These are phyloP conservation scores for Aphis craccivora DNA, from an alignment of 1,140 invertebrate genomes.

Conservation along the genomic window DNA sequence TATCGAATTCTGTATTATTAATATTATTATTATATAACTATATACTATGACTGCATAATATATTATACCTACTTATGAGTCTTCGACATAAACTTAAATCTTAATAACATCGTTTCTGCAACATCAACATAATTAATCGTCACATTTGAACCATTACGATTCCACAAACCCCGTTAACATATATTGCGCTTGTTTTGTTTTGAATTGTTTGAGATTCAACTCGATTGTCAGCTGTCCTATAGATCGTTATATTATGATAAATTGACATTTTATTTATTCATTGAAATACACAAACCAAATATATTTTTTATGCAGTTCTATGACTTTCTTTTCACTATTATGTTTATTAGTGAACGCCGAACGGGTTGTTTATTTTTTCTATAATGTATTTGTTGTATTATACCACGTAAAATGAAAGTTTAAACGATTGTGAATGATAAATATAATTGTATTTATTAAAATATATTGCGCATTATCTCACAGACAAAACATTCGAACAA, in stretches of 20 bases:
- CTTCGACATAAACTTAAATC: background rate
- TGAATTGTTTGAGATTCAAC: background rate
- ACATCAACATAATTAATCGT: background rate
- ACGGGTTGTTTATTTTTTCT: background rate
- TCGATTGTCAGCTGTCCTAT: background rate
- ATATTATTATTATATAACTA: too few relatives aligned
- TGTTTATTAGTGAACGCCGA: background rate
- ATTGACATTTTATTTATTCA: background rate
- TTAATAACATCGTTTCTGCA: background rate
- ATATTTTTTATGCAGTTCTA: background rate
- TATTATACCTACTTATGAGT: background rate
- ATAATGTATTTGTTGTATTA: background rate
- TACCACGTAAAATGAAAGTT: background rate
- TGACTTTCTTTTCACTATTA: background rate
- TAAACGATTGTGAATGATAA: background rate
- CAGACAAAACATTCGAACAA: background rate
- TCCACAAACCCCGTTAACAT: too few relatives aligned
- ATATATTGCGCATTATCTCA: background rate
- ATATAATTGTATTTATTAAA: background rate
- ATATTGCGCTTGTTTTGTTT: background rate
- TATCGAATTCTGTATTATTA: background rate
- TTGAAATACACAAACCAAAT: background rate
- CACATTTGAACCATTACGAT: background rate
- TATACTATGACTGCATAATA: background rate
- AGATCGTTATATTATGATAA: background rate